Evolutionary conservation across 2,113 vertebrate genomes (phyloP), one percentile per base, ranked within the genome.

Genomic region (Stegostoma tigrinum): DNA sequence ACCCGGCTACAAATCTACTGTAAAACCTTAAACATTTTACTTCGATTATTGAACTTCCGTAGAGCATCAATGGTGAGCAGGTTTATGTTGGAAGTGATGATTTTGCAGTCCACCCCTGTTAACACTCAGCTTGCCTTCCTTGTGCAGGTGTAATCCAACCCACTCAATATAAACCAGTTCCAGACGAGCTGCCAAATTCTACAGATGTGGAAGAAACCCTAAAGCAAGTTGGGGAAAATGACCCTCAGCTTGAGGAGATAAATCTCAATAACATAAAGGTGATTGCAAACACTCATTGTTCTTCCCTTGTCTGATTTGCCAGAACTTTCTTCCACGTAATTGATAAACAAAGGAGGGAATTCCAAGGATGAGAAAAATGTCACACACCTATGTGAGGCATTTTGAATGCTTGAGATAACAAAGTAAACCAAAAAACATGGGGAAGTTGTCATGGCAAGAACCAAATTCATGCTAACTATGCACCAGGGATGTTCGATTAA

Each of bases 261-360:
- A 99, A 99, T 97, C 98, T 99, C 86, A 99, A 99, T 96, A 99
- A 99, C 97, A 99, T 99, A 96, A 98, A 97, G 98, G 99, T 99
- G 87, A 96, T 24, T 64, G 21, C 61, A 17, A 61, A 38, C 30
- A 96, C 34, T 89, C 68, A 38, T 17, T 14, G 55, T 64, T 87
- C n/a, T 75, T 52, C 66, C 96, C 27, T 67, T 21, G 14, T 23
- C 42, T 21, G 38, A 17, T 7, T 21, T 95, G 64, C 61, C 15
- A 68, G 21, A 17, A 45, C 42, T 70, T 52, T 17, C 94, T 30
- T 95, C 70, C 52, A 52, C 45, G 55, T 80, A 30, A 75, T 17
- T 48, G 72, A 52, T 34, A 24, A 64, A 61, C 52, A 67, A 61
- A 42, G 48, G 34, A 83, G 42, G 34, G 75, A 38, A 24, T 64